phyloP scores from a whole-genome alignment of 2,113 vertebrate species.

The Myanophis thanlyinensis region DNA sequence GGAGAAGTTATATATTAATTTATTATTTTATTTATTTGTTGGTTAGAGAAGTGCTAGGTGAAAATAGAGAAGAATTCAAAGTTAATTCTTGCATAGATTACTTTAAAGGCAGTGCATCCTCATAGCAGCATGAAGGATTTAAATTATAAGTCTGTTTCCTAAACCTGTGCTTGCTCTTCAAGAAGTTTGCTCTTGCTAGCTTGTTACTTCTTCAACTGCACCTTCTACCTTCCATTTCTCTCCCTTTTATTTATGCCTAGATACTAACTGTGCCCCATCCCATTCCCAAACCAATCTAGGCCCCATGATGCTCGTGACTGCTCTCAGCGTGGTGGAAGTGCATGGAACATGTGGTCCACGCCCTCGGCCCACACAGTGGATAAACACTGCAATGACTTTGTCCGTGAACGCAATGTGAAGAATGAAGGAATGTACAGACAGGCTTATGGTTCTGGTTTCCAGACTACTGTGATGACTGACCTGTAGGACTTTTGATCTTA shows the following conservation, averaged over 20 bases:
- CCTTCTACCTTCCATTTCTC: constrained; percentile 15
- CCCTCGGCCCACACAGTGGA: constrained; percentile 59
- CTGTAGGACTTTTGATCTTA: constrained; percentile 57
- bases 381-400: constrained; percentile 62
- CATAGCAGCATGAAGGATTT: constrained; percentile 35
- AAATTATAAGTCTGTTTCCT: background rate
- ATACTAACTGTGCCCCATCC: constrained; percentile 74
- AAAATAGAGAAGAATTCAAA: background rate
- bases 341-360: constrained; percentile 64
- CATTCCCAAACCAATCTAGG: constrained; percentile 72
- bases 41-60: background rate
- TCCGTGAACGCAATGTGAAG: constrained; percentile 68
- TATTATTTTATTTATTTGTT: background rate
- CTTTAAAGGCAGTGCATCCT: background rate
- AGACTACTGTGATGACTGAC: constrained; percentile 61
- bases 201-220: constrained; percentile 6
- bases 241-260: constrained; percentile 4
- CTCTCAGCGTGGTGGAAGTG: constrained; percentile 65
- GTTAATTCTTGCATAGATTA: background rate
- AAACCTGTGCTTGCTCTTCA: background rate
- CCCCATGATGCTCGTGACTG: constrained; percentile 66
- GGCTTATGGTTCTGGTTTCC: constrained; percentile 46
- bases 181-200: background rate
- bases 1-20: background rate
- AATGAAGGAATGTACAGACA: constrained; percentile 56